Evolutionary conservation across 2,888 invertebrate species (phyloP), one percentile per base, ranked within the genome.

Genomic region (Eulithis prunata): DNA sequence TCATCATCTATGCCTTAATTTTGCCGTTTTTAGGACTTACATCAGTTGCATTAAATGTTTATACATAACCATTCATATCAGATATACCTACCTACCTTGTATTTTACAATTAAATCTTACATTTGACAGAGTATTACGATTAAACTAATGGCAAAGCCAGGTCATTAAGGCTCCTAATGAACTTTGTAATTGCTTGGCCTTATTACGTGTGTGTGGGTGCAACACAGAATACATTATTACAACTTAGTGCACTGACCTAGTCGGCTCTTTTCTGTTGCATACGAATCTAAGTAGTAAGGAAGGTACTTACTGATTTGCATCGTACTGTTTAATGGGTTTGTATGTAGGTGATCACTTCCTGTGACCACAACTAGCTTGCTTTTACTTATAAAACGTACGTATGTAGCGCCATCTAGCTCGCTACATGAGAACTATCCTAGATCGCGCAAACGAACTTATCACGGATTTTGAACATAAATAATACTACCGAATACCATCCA

Each of bases 161-260:
- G 12, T 43, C 49, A 64, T 57, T 67, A 59, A 47, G 46, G 60
- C 57, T 60, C 53, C 56, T 69, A 69, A 66, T 64, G 66, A 58
- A 62, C 63, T 69, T 69, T 69, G 62, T 66, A 64, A 69, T 66
- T 66, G 54, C 66, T 62, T 69, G 69, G 51, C 69, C 65, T 63
- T 55, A 62, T 62, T 62, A 66, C 57, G 38, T 52, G 61, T 36
- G 64, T 62, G 63, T 66, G 62, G 66, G 66, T 52, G 64, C 21
- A 14, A 58, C 46, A 32, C 43, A 59, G 66, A 58, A 61, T 60
- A 62, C 14, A 58, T 54, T 51, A 54, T 57, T 46, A 53, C 32
- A 28, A 54, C 45, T 12, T 46, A 41, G 12, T 57, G 58, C 57
- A 56, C 47, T 45, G 41, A 53, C 51, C 47, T 21, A 59, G 13